phyloP scores from a whole-genome alignment of 2,888 invertebrate species.

The Mythimna pallens region DNA sequence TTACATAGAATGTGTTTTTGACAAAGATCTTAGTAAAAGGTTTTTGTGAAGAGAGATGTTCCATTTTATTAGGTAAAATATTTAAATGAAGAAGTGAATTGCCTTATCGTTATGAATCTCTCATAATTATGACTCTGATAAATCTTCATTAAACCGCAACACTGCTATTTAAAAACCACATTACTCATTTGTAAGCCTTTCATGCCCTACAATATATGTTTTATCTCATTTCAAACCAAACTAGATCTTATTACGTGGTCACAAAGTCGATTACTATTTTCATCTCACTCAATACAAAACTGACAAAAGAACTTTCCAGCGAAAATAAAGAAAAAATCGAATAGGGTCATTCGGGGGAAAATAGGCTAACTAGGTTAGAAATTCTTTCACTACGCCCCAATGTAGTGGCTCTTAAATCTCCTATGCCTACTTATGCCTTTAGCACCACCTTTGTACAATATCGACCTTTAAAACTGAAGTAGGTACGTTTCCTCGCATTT shows the following conservation, averaged over 20 bases:
- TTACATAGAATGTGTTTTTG: conserved; percentile 28
- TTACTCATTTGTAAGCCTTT: conserved; percentile 49
- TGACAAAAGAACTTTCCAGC: conserved; percentile 58
- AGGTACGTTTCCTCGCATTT: conserved; percentile 52
- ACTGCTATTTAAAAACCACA: conserved; percentile 29
- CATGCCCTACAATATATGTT: conserved; percentile 57
- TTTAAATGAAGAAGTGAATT: not conserved
- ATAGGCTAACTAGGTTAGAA: conserved; percentile 56
- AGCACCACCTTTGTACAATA: conserved; percentile 37
- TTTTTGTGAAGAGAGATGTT: conserved; percentile 10
- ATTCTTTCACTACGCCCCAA: conserved; percentile 40
- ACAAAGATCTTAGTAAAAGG: conserved; percentile 22
- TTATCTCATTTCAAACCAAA: conserved; percentile 31
- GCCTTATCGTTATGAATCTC: not conserved
- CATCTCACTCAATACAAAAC: conserved; percentile 45
- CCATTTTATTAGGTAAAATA: not conserved
- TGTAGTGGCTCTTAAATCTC: conserved; percentile 52
- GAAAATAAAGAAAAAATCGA: conserved; percentile 60
- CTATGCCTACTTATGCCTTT: conserved; percentile 32
- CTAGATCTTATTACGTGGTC: conserved; percentile 14
- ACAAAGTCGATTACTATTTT: conserved; percentile 41
- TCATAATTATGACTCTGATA: not conserved
- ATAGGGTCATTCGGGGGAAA: conserved; percentile 54
- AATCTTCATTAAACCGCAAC: conserved; percentile 5
- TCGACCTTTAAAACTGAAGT: conserved; percentile 56